Percentiles rank a stretch among this genome's conserved stretches.
Conservation (phyloP, 2,888 invertebrate genomes). For the Heteromurus nitidus region DNA sequence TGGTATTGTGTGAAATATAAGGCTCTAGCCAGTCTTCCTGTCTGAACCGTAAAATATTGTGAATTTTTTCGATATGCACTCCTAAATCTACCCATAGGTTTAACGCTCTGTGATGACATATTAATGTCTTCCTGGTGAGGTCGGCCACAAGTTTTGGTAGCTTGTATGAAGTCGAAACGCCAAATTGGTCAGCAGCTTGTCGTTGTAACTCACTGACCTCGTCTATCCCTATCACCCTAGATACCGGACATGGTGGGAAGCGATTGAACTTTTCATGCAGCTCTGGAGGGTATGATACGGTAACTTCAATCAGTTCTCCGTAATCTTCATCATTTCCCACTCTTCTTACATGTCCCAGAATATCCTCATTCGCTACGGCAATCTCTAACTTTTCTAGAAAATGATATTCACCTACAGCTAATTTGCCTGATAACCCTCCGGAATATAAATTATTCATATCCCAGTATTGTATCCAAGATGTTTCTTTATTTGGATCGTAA, state of each 20-base stretch:
- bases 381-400: background rate
- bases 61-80: conserved; percentile 22
- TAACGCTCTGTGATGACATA: conserved; percentile 40
- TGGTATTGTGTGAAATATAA: conserved; percentile 28
- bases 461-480: conserved; percentile 16
- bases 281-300: background rate
- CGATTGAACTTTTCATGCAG: conserved; percentile 42
- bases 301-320: conserved; percentile 30
- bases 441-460: conserved; percentile 64
- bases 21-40: conserved; percentile 36
- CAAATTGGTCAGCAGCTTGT: background rate
- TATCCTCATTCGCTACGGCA: too few species aligned
- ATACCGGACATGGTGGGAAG: conserved; percentile 33
- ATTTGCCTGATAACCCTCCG: background rate
- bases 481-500: conserved; percentile 23
- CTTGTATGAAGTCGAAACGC: conserved; percentile 1
- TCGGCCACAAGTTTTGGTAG: conserved; percentile 36
- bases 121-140: conserved; percentile 9
- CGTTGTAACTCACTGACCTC: conserved; percentile 15
- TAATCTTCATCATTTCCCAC: conserved; percentile 12
- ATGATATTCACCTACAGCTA: conserved; percentile 26
- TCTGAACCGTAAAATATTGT: conserved; percentile 7
- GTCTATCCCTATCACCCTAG: background rate
- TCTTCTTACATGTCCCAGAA: background rate
- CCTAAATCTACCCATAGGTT: conserved; percentile 40